These are phyloP conservation scores for Chrysolina americana DNA, from an alignment of 2,888 invertebrate species.

Conservation along the genomic window DNA sequence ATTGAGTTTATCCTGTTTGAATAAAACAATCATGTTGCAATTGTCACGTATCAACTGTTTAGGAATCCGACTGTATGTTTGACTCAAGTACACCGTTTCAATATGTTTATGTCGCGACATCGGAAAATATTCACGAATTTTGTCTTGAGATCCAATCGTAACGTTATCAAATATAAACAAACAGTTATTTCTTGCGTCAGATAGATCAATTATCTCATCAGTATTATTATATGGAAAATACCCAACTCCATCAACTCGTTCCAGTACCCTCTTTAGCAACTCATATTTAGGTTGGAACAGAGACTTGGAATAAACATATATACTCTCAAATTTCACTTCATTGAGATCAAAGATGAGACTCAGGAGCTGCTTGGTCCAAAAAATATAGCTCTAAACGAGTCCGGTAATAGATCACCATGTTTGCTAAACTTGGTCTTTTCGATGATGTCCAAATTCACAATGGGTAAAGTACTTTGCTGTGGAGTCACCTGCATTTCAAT, in stretches of 20 bases:
- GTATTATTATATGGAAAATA: slow-evolving; percentile 37
- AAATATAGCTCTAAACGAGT: too few relatives aligned
- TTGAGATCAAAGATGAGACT: not conserved
- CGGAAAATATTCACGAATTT: slow-evolving; percentile 21
- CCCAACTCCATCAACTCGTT: slow-evolving; percentile 31
- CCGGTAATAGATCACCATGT: too few relatives aligned
- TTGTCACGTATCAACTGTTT: slow-evolving; percentile 21
- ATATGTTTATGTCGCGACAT: slow-evolving; percentile 24
- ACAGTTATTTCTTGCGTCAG: slow-evolving; percentile 21
- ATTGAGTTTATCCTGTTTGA: slow-evolving; percentile 19
- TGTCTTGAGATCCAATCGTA: slow-evolving; percentile 11
- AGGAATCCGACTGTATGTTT: slow-evolving; percentile 19
- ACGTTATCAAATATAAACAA: slow-evolving; percentile 34
- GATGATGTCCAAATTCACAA: too few relatives aligned
- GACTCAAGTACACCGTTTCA: slow-evolving; percentile 29
- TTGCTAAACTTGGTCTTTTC: too few relatives aligned
- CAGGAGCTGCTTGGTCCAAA: too few relatives aligned
- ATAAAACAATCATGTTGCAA: slow-evolving; percentile 1
- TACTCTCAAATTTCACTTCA: slow-evolving; percentile 39
- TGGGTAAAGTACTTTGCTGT: too few relatives aligned
- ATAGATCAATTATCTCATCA: slow-evolving; percentile 33
- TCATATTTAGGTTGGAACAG: slow-evolving; percentile 39
- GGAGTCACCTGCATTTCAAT: too few relatives aligned
- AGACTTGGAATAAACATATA: slow-evolving; percentile 41
- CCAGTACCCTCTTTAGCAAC: slow-evolving; percentile 25